Conservation (phyloP, 2,113 vertebrate genomes). For the Eulemur macaco region DNA sequence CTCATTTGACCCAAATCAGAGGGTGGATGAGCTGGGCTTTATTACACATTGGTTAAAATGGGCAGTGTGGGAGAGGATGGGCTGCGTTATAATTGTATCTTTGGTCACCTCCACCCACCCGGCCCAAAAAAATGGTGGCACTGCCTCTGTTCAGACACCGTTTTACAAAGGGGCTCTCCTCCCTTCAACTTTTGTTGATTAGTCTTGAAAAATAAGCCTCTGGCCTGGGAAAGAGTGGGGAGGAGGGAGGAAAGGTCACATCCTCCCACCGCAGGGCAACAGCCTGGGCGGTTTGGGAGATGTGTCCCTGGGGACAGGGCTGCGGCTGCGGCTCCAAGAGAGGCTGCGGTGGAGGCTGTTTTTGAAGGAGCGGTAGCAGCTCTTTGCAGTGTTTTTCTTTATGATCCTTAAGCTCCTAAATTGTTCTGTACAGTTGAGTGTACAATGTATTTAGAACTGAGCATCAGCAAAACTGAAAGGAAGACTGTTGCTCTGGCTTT, state of each 20-base stretch:
- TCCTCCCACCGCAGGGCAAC: conserved; percentile 57
- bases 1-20: conserved; percentile 85
- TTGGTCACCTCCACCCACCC: conserved; percentile 61
- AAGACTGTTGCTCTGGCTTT: neutral
- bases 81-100: conserved; percentile 57
- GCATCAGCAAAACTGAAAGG: conserved; percentile 12
- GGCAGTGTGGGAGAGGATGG: conserved; percentile 66
- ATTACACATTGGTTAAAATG: conserved; percentile 6
- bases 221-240: conserved; percentile 7
- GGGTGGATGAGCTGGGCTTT: conserved; percentile 58
- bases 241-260: accelerated
- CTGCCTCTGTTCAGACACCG: neutral
- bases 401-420: neutral
- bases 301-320: conserved; percentile 69
- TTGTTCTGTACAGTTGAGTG: neutral
- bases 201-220: neutral
- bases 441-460: neutral
- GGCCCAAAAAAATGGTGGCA: neutral
- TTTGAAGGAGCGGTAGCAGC: neutral
- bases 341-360: neutral
- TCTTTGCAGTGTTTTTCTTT: neutral
- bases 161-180: neutral
- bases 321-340: neutral
- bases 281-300: conserved; percentile 73
- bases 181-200: neutral